These are phyloP conservation scores for Aphidoletes aphidimyza DNA, from an alignment of 2,888 invertebrate species.

Conservation along the genomic window DNA sequence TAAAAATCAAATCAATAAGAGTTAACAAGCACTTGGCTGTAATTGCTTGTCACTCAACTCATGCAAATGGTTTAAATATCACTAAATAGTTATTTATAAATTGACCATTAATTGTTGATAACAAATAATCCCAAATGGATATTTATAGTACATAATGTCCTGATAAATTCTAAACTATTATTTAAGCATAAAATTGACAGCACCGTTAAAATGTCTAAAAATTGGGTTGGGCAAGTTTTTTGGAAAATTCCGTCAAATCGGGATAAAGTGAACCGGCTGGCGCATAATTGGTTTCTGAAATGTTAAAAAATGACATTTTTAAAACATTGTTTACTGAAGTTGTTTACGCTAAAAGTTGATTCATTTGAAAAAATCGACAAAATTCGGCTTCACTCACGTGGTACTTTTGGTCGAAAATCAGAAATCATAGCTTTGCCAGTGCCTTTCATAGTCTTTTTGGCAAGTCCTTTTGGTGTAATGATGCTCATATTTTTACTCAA, in stretches of 20 bases:
- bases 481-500: constrained; percentile 74
- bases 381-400: background rate
- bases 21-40: too few relatives aligned
- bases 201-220: background rate
- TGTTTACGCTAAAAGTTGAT: too few relatives aligned
- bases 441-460: constrained; percentile 72
- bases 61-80: too few relatives aligned
- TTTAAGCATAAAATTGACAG: too few relatives aligned
- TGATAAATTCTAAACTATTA: too few relatives aligned
- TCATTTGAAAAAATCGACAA: background rate
- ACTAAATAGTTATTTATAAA: too few relatives aligned
- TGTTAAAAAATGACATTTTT: constrained; percentile 22
- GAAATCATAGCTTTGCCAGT: constrained; percentile 66
- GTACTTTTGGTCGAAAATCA: constrained; percentile 55
- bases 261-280: constrained; percentile 64
- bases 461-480: constrained; percentile 75
- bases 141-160: too few relatives aligned
- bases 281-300: constrained; percentile 57
- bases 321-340: too few relatives aligned
- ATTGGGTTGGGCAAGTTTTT: constrained; percentile 53
- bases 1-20: too few relatives aligned
- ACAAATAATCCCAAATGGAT: too few relatives aligned
- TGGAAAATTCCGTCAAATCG: constrained; percentile 60
- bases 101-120: too few relatives aligned
- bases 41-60: too few relatives aligned